Evolutionary conservation across 2,113 vertebrate genomes (phyloP).

Genomic region (Gyps fulvus): DNA sequence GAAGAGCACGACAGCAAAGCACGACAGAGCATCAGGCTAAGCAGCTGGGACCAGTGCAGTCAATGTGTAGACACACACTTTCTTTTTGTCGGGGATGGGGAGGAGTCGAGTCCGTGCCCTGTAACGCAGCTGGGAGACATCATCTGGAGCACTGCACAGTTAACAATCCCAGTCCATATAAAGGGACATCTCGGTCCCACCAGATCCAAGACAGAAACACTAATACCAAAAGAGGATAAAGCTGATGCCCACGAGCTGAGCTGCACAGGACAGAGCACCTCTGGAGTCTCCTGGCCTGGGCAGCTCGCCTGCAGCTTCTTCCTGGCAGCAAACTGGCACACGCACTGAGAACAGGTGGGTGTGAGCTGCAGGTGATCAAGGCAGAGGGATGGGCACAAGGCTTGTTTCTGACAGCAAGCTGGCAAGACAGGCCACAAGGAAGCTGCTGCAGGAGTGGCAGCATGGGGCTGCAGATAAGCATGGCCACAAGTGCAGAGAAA

Average conservation of each 20-base stretch:
- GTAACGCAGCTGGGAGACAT: not conserved
- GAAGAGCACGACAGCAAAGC: not conserved
- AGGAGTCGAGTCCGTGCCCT: not conserved
- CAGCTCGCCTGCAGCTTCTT: not conserved
- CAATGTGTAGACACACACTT: not conserved
- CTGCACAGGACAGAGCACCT: not conserved
- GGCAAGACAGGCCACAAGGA: not conserved
- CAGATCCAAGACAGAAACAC: not conserved
- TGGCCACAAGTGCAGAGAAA: not conserved
- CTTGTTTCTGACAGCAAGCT: not conserved
- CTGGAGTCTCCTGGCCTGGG: not conserved
- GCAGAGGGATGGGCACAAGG: not conserved
- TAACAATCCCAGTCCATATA: not conserved
- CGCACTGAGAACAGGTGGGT: not conserved
- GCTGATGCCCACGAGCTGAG: not conserved
- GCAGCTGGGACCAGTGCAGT: not conserved
- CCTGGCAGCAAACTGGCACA: not conserved
- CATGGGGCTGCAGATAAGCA: not conserved
- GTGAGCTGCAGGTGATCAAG: not conserved
- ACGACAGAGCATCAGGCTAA: not conserved
- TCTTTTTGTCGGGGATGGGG: too few species aligned
- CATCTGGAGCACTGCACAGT: not conserved
- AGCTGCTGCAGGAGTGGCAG: not conserved
- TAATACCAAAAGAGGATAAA: not conserved
- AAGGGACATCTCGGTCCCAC: not conserved